Evolutionary conservation across 2,888 invertebrate species (phyloP), one percentile per base, ranked within the genome.

Genomic region (Chorisops tibialis): DNA sequence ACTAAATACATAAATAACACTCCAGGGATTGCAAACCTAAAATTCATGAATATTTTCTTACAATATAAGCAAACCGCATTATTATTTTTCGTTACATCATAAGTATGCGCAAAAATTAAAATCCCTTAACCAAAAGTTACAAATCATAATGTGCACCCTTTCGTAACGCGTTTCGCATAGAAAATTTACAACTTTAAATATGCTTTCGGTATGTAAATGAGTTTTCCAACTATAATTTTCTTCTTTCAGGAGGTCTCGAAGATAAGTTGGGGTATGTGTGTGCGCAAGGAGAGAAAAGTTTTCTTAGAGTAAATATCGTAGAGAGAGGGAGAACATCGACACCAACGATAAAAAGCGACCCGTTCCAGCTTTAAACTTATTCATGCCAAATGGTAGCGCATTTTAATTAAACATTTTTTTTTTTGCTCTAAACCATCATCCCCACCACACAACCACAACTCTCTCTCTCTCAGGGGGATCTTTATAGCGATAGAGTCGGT

Each of bases 181-280:
- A 56, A 56, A 56, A 45, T 56, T 45, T 43, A 56, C 56, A 56
- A n/a, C 56, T 56, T 56, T 45, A 56, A 56, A 56, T 56, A 56
- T 43, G 56, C 56, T 56, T 56, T 43, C 45, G 56, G 43, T 56
- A 56, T 56, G 56, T 56, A 56, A 56, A 56, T 56, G 43, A 56
- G 56, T 56, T 56, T 56, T 43, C 56, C 43, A 56, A 56, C 56
- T 56, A 56, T n/a, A n/a, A 56, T 43, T 56, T 43, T 56, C 56
- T 56, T 45, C 43, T 56, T 56, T 45, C 45, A 45, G 45, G n/a
- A n/a, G n/a, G 43, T 56, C 45, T 45, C 19, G 30, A 43, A 30
- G 43, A 30, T 30, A 56, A 54, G 52, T 54, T 45, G n/a, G n/a
- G n/a, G n/a, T n/a, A n/a, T n/a, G n/a, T 22, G n/a, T 45, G 3